phyloP scores from a whole-genome alignment of 2,113 vertebrate species.

The Myotis yumanensis region DNA sequence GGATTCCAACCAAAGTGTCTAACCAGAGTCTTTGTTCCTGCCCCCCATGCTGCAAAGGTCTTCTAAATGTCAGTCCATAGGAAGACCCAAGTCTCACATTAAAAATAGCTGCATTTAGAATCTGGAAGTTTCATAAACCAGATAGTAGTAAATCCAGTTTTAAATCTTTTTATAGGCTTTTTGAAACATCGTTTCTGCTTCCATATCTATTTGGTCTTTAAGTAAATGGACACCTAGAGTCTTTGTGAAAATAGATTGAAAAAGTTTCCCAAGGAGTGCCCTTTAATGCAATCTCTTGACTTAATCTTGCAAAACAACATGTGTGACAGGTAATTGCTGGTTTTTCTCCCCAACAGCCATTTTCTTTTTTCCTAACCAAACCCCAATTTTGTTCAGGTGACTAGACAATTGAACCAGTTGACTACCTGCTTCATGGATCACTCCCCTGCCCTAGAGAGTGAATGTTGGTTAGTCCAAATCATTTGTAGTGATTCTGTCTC shows the following conservation, averaged over 20 bases:
- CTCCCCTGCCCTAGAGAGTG: neutral
- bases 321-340: neutral
- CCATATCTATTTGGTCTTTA: neutral
- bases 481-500: neutral
- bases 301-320: neutral
- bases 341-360: neutral
- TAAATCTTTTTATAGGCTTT: neutral
- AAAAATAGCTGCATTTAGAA: neutral
- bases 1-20: neutral
- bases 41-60: neutral
- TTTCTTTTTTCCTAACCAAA: slow-evolving; percentile 24
- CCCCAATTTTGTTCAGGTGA: neutral
- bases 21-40: neutral
- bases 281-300: neutral
- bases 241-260: neutral
- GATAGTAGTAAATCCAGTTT: neutral
- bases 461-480: neutral
- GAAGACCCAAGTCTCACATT: neutral
- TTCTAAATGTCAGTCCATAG: neutral
- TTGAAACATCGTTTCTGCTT: neutral
- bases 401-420: neutral
- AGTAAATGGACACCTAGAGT: neutral
- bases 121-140: neutral
- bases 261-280: neutral
- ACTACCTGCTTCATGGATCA: neutral